Percentiles rank a stretch among this genome's conserved stretches.
Evolutionary conservation across 2,113 vertebrate genomes (phyloP).

Genomic region (Scopus umbretta): DNA sequence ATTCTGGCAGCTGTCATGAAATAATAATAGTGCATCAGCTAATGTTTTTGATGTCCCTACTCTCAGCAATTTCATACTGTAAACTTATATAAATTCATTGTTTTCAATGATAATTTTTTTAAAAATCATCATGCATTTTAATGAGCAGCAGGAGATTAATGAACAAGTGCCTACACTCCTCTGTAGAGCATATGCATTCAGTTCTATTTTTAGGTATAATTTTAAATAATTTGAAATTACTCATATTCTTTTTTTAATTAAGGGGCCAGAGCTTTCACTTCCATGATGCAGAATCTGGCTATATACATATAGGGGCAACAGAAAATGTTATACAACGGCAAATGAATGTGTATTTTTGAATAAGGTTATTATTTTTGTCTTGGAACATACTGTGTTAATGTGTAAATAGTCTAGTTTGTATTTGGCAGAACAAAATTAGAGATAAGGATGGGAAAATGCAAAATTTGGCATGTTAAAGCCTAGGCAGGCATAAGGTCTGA

Average conservation of each 20-base stretch:
- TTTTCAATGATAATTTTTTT: neutral
- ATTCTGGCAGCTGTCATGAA: conserved; percentile 44
- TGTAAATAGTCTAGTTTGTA: neutral
- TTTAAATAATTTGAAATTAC: neutral
- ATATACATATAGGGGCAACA: neutral
- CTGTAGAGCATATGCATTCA: neutral
- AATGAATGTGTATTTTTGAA: neutral
- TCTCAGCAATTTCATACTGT: neutral
- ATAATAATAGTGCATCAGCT: neutral
- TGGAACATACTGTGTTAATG: neutral
- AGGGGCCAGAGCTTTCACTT: neutral
- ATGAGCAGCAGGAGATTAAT: neutral
- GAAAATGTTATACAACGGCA: neutral
- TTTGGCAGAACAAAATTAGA: neutral
- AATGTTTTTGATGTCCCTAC: neutral
- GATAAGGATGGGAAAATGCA: neutral
- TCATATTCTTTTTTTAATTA: neutral
- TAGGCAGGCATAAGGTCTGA: neutral
- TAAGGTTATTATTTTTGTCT: neutral
- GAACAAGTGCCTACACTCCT: neutral
- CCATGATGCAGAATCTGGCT: neutral
- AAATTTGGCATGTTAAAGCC: neutral
- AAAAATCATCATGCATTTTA: neutral
- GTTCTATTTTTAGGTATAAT: neutral
- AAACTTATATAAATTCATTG: neutral